These are phyloP conservation scores for Colostygia pectinataria DNA, from an alignment of 2,888 invertebrate species.

Conservation along the genomic window DNA sequence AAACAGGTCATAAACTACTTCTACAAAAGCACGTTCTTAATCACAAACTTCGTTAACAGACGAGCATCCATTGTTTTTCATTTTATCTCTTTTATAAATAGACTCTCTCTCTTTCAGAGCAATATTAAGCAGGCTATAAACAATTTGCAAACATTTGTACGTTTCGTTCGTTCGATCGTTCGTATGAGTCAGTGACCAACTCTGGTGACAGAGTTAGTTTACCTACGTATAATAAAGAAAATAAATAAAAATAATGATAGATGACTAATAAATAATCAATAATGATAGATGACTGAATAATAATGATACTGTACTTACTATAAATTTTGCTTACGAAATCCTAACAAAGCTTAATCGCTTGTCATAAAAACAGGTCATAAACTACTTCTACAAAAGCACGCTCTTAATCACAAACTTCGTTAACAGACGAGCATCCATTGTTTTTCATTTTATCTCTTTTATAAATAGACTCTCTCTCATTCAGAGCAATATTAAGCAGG, in stretches of 20 bases:
- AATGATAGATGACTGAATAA: too few relatives aligned
- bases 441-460: slow-evolving; percentile 12
- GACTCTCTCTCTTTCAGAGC: neutral
- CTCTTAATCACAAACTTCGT: slow-evolving; percentile 6
- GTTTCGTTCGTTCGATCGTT: too few relatives aligned
- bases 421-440: slow-evolving; percentile 10
- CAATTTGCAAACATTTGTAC: too few relatives aligned
- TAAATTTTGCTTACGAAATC: slow-evolving; percentile 11
- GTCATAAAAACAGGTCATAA: slow-evolving; percentile 2
- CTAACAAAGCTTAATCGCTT: slow-evolving; percentile 4
- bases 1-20: neutral
- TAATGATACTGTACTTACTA: too few relatives aligned
- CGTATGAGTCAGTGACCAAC: too few relatives aligned
- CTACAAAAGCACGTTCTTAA: neutral
- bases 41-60: slow-evolving; percentile 6
- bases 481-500: neutral
- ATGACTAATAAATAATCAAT: too few relatives aligned
- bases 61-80: slow-evolving; percentile 14
- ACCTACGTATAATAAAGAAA: too few relatives aligned
- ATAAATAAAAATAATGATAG: too few relatives aligned
- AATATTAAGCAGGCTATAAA: neutral
- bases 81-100: slow-evolving; percentile 13
- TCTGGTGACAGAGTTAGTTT: too few relatives aligned
- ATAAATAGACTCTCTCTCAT: slow-evolving; percentile 6
- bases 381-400: neutral